phyloP scores from a whole-genome alignment of 2,888 invertebrate species.

The Halictus quadricinctus region DNA sequence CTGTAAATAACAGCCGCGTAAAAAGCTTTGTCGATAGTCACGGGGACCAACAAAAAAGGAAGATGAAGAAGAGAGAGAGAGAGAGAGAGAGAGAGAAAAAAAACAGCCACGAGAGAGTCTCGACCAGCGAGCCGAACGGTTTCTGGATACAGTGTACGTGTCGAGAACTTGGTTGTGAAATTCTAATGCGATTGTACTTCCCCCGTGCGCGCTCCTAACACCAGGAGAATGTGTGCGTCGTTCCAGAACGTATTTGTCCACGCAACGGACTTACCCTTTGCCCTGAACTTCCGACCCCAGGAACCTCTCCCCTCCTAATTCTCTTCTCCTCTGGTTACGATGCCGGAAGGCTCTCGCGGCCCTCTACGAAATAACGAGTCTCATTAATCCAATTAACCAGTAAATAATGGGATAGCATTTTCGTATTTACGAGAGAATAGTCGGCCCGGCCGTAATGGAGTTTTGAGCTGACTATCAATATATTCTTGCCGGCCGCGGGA shows the following conservation, averaged over 20 bases:
- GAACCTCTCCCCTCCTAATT: constrained; percentile 57
- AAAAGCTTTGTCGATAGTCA: not conserved
- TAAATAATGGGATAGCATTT: constrained; percentile 83
- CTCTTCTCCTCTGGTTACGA: constrained; percentile 60
- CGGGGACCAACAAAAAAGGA: not conserved
- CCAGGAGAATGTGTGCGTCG: constrained; percentile 35
- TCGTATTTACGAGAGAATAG: constrained; percentile 82
- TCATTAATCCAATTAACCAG: constrained; percentile 83
- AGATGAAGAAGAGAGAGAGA: not conserved
- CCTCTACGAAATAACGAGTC: constrained; percentile 81
- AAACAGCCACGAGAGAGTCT: not conserved
- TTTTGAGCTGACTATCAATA: constrained; percentile 83
- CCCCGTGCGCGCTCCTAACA: not conserved
- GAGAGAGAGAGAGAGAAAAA: not conserved
- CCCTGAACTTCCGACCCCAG: constrained; percentile 60
- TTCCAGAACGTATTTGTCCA: constrained; percentile 70
- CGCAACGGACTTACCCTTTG: constrained; percentile 70
- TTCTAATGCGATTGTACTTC: constrained; percentile 46
- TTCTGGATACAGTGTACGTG: constrained; percentile 5
- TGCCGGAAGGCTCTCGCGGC: constrained; percentile 65
- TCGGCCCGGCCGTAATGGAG: constrained; percentile 80
- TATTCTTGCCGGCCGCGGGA: constrained; percentile 76
- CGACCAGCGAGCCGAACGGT: not conserved
- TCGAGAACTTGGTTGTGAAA: constrained; percentile 36
- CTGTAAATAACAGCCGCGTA: not conserved